Base-by-base conservation (phyloP, 2,797 vertebrate species). In the Lepilemur ruficaudatus region DNA sequence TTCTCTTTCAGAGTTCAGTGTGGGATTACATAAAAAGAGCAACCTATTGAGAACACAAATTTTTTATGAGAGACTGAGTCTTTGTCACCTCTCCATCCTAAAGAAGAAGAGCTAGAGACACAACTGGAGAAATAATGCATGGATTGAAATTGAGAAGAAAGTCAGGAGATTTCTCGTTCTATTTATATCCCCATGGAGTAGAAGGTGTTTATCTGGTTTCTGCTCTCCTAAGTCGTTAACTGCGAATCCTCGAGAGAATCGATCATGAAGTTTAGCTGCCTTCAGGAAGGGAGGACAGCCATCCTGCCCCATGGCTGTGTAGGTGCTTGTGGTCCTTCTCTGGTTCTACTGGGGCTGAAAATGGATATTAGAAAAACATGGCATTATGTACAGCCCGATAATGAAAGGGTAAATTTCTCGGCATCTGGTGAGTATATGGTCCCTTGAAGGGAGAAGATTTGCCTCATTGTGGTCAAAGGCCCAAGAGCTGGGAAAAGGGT, bases 121-220 rank as follows among this genome's bases (percentile, higher is more conserved):
- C 6, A 59, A 30, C 8, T 0, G 2, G 18, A 52, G 13, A 22
- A 23, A 28, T 2, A 10, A 1, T 79, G 8, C 17, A 0, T 3
- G 43, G 6, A 22, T 8, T 46, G 12, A 28, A 6, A 65, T 12
- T 35, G 43, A 75, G 28, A 52, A 86, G 38, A 63, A 41, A 55
- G 22, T 75, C 18, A 30, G 32, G 15, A 48, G 20, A 8, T 4
- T 5, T 3, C 15, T 1, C 7, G 0, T 41, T 14, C 35, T 8
- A 32, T 72, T 65, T n/a, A 11, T 17, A 32, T n/a, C 15, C 4
- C 15, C 0, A 0, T 23, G 14, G 28, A 48, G 8, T 35, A 35
- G 28, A 76, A 69, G 25, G 28, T 32, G 38, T n/a, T 63, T 43
- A 20, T 43, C 32, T 46, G 67, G 4, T 7, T 23, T n/a, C 79